Evolutionary conservation across 64 coral and sea anemone genomes (phyloP).

Genomic region (Dendrophyllia cribrosa): DNA sequence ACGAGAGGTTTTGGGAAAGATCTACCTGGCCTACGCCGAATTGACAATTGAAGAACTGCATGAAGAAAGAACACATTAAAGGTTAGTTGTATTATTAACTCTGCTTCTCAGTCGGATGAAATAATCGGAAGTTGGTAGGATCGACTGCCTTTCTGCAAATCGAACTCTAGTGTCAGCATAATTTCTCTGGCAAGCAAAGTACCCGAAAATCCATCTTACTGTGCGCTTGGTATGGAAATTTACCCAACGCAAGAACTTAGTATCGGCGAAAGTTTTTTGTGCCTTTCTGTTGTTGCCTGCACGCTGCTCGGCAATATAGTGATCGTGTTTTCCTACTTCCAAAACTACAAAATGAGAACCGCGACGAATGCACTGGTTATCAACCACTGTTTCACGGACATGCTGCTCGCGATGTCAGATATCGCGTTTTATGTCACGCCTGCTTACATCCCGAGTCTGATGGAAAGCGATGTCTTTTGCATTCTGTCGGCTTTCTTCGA

Average conservation of each 20-base stretch:
- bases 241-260: neutral
- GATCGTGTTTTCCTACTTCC: slow-evolving; percentile 62
- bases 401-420: slow-evolving; percentile 59
- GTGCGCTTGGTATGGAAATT: neutral
- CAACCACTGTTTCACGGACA: slow-evolving; percentile 79
- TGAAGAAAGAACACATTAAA: no score
- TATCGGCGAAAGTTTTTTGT: neutral
- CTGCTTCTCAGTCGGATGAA: no score
- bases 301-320: slow-evolving; percentile 65
- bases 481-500: slow-evolving; percentile 53
- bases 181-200: neutral
- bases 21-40: no score
- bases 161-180: no score
- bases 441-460: slow-evolving; percentile 12
- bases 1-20: no score
- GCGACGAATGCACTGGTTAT: slow-evolving; percentile 78
- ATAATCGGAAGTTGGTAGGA: no score
- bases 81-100: no score
- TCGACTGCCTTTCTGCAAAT: no score
- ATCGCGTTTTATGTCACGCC: slow-evolving; percentile 55
- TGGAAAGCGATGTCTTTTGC: slow-evolving; percentile 23
- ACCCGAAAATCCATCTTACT: neutral
- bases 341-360: slow-evolving; percentile 89
- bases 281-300: neutral
- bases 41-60: no score